phyloP scores from a whole-genome alignment of 2,888 invertebrate genomes.

The Athetis lepigone region DNA sequence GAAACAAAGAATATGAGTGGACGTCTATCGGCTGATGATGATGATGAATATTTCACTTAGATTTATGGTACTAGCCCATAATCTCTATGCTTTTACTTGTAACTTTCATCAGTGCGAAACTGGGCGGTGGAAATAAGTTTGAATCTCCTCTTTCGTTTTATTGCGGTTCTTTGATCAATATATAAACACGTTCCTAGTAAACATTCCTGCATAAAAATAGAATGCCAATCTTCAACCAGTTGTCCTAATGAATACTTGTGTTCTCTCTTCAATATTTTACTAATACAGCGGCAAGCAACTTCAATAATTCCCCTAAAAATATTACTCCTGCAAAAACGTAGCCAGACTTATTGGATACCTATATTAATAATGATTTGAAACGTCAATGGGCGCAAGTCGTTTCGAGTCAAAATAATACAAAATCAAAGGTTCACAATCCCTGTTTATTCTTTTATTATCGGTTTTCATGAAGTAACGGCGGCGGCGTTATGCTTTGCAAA shows the following conservation, averaged over 20 bases:
- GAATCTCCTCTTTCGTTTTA: no score
- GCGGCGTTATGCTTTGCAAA: background rate
- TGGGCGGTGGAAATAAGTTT: no score
- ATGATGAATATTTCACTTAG: no score
- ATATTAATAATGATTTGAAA: conserved; percentile 22
- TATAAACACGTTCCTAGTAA: no score
- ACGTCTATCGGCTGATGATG: no score
- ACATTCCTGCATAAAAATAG: background rate
- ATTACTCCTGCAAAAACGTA: background rate
- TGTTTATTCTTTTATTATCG: background rate
- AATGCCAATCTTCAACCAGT: background rate
- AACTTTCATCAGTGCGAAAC: no score
- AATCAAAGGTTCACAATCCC: background rate
- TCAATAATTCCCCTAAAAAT: no score
- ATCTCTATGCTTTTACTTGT: no score
- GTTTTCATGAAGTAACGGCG: background rate
- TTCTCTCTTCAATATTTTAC: background rate
- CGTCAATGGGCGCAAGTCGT: background rate
- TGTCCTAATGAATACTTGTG: background rate
- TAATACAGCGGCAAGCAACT: background rate
- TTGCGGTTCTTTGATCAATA: no score
- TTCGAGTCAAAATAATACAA: background rate
- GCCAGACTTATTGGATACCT: conserved; percentile 1
- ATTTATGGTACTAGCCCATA: no score
- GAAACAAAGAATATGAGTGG: no score